phyloP scores from a whole-genome alignment of 1,140 invertebrate genomes.

The Delia radicum region DNA sequence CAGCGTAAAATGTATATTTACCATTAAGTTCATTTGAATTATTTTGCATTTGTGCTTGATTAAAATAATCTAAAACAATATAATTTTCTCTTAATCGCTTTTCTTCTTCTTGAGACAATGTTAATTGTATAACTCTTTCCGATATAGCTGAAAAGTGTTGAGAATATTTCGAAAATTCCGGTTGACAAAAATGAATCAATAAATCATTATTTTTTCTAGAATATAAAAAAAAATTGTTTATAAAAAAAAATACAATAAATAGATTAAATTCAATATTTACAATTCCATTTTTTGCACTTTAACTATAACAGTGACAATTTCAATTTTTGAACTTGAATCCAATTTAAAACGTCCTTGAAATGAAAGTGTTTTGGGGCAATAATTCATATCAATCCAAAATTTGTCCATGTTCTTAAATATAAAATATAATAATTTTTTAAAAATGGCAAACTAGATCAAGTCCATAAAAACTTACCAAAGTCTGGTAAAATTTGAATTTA shows the following conservation, averaged over 20 bases:
- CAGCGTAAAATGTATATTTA: too few species aligned
- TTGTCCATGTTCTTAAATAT: slow-evolving; percentile 6
- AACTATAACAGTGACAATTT: neutral
- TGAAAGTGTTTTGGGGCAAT: neutral
- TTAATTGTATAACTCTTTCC: neutral
- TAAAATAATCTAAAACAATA: neutral
- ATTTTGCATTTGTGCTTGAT: too few species aligned
- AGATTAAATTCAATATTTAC: neutral
- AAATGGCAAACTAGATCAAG: neutral
- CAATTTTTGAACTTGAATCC: neutral
- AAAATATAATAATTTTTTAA: neutral
- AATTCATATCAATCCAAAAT: slow-evolving; percentile 24
- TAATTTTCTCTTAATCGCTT: neutral
- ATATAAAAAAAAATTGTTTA: neutral
- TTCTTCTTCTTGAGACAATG: neutral
- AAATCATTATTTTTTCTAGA: neutral
- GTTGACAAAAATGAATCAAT: neutral
- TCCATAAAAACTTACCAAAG: slow-evolving; percentile 19
- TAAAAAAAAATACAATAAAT: too few species aligned
- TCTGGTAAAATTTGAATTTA: slow-evolving; percentile 3
- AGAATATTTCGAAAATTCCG: neutral
- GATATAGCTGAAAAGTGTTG: neutral
- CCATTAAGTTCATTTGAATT: too few species aligned
- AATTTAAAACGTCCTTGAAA: neutral
- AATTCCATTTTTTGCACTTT: neutral